Evolutionary conservation across 2,113 vertebrate genomes (phyloP).

Genomic region (Cichladusa arquata): DNA sequence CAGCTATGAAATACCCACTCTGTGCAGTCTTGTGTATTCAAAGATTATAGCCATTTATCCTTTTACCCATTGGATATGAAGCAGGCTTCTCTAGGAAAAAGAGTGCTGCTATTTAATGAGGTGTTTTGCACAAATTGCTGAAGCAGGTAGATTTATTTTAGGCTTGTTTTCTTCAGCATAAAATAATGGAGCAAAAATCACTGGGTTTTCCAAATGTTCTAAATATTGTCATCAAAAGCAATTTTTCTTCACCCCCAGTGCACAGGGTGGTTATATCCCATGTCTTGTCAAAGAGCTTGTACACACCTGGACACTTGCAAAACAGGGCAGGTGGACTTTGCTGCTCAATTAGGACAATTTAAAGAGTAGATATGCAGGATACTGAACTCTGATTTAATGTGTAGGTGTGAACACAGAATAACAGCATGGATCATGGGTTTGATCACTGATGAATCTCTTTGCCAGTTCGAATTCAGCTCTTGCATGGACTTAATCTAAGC

Average conservation of each 20-base stretch:
- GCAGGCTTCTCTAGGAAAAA: neutral
- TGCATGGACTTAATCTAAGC: neutral
- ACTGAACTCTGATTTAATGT: neutral
- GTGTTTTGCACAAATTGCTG: neutral
- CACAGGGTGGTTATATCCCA: neutral
- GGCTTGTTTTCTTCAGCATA: neutral
- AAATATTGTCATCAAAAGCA: neutral
- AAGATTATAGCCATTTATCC: constrained; percentile 26
- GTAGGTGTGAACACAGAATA: neutral
- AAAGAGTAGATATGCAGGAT: neutral
- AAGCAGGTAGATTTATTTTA: neutral
- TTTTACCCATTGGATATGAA: neutral
- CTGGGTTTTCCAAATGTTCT: neutral
- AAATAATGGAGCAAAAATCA: neutral
- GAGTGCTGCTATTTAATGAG: constrained; percentile 6
- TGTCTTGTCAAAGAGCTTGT: neutral
- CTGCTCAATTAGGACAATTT: neutral
- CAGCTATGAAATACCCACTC: constrained; percentile 24
- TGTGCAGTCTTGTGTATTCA: neutral
- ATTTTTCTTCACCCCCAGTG: neutral
- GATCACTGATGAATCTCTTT: neutral
- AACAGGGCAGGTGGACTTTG: neutral
- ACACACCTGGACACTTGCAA: neutral
- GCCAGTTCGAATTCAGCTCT: neutral
- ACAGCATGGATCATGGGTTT: neutral